These are phyloP conservation scores for Pocillopora grandis DNA, from an alignment of 92 coral and sea anemone species.

Conservation along the genomic window DNA sequence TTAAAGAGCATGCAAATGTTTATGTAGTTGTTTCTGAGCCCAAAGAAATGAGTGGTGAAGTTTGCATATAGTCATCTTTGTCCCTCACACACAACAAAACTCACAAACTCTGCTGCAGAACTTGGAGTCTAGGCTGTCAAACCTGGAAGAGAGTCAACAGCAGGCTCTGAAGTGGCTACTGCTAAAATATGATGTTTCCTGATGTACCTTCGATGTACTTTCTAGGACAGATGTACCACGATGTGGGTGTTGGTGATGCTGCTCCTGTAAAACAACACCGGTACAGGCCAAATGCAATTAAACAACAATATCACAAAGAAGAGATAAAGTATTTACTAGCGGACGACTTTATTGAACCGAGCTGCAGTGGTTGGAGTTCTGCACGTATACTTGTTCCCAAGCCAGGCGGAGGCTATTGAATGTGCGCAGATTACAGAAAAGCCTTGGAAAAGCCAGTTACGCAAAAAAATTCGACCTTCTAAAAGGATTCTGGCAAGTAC, in stretches of 20 bases:
- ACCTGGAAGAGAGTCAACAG: background rate
- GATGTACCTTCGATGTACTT: constrained; percentile 22
- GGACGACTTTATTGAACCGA: constrained; percentile 52
- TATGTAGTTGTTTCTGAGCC: background rate
- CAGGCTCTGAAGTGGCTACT: constrained; percentile 37
- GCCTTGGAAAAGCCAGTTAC: constrained; percentile 20
- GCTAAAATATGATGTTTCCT: constrained; percentile 10
- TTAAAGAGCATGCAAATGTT: background rate
- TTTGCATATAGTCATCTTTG: background rate
- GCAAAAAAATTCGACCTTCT: background rate
- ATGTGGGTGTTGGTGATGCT: constrained; percentile 46
- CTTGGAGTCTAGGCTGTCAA: no score
- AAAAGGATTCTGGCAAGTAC: constrained; percentile 70
- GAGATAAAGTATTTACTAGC: constrained; percentile 34
- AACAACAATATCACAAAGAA: constrained; percentile 21
- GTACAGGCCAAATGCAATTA: constrained; percentile 33
- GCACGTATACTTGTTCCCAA: constrained; percentile 60
- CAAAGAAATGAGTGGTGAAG: background rate
- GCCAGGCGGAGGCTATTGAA: constrained; percentile 35
- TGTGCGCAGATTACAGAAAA: constrained; percentile 56
- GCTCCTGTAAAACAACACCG: constrained; percentile 48
- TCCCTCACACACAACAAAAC: background rate
- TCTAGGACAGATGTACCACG: constrained; percentile 36
- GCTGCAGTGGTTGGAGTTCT: constrained; percentile 51
- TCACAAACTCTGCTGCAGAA: background rate